Percentiles rank a stretch among this genome's conserved stretches.
phyloP scores from a whole-genome alignment of 1,140 invertebrate genomes.

The Drosophila bocqueti region DNA sequence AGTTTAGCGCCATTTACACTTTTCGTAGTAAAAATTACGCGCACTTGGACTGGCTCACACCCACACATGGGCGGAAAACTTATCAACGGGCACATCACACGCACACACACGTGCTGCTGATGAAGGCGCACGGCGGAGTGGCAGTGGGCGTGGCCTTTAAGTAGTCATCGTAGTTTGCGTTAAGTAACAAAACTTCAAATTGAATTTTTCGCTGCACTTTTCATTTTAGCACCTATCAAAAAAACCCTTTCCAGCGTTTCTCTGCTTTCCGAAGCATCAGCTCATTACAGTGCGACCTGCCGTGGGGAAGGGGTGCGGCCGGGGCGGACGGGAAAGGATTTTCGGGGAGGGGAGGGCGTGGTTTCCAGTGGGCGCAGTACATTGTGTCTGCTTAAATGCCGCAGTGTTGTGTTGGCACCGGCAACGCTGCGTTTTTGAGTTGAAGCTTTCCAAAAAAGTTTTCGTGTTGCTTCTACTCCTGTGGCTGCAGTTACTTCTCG shows the following conservation, averaged over 20 bases:
- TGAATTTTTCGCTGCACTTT: constrained; percentile 80
- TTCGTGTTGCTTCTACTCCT: constrained; percentile 27
- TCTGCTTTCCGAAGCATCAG: constrained; percentile 52
- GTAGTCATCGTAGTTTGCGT: constrained; percentile 78
- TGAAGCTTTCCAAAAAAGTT: constrained; percentile 42
- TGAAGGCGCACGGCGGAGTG: constrained; percentile 7
- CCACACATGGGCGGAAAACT: constrained; percentile 45
- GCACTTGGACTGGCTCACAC: constrained; percentile 31
- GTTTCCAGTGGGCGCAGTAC: constrained; percentile 14
- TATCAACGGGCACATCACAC: constrained; percentile 75
- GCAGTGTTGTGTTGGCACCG: constrained; percentile 52
- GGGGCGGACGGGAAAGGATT: neutral
- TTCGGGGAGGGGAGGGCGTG: neutral
- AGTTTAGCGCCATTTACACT: constrained; percentile 82
- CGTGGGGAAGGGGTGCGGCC: no score
- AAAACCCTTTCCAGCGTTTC: constrained; percentile 58
- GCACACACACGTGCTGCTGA: constrained; percentile 39
- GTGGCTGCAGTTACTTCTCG: constrained; percentile 35
- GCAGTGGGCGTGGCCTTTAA: constrained; percentile 66
- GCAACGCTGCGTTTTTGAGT: constrained; percentile 49
- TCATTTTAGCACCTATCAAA: constrained; percentile 80
- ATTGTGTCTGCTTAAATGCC: constrained; percentile 64
- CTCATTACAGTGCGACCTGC: constrained; percentile 54
- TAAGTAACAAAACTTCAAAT: constrained; percentile 83
- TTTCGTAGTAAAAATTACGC: constrained; percentile 82